phyloP scores from a whole-genome alignment of 2,888 invertebrate species.

The Ischnus inquisitorius region DNA sequence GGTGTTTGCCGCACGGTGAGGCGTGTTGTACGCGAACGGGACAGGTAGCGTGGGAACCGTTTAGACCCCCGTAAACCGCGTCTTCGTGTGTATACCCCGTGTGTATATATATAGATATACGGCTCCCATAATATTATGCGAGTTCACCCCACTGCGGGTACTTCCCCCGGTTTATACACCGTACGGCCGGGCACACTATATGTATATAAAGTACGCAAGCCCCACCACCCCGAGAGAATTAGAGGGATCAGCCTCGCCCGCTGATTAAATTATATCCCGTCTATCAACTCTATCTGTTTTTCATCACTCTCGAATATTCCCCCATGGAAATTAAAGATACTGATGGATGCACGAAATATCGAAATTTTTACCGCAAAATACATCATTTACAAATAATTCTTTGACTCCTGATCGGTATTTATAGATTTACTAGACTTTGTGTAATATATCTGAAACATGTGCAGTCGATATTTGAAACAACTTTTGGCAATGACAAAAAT shows the following conservation, averaged over 20 bases:
- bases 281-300: slow-evolving; percentile 41
- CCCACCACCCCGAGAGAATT: slow-evolving; percentile 56
- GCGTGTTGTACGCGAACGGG: slow-evolving; percentile 64
- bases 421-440: too few species aligned
- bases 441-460: too few species aligned
- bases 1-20: too few species aligned
- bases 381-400: too few species aligned
- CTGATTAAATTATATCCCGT: slow-evolving; percentile 66
- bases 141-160: slow-evolving; percentile 40
- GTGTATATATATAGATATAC: slow-evolving; percentile 27
- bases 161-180: slow-evolving; percentile 30
- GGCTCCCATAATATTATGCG: slow-evolving; percentile 70
- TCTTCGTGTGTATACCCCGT: slow-evolving; percentile 54
- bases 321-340: too few species aligned
- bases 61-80: slow-evolving; percentile 81
- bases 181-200: not conserved
- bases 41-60: slow-evolving; percentile 84
- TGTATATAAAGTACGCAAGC: slow-evolving; percentile 15
- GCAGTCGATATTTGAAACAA: too few species aligned
- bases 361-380: not conserved
- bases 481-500: too few species aligned
- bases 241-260: slow-evolving; percentile 60
- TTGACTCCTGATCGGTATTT: too few species aligned
- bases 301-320: not conserved
- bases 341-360: not conserved